Evolutionary conservation across 30 jellyfish, hydroid and myxozoan species (phyloP).

Genomic region (Clytia hemisphaerica): DNA sequence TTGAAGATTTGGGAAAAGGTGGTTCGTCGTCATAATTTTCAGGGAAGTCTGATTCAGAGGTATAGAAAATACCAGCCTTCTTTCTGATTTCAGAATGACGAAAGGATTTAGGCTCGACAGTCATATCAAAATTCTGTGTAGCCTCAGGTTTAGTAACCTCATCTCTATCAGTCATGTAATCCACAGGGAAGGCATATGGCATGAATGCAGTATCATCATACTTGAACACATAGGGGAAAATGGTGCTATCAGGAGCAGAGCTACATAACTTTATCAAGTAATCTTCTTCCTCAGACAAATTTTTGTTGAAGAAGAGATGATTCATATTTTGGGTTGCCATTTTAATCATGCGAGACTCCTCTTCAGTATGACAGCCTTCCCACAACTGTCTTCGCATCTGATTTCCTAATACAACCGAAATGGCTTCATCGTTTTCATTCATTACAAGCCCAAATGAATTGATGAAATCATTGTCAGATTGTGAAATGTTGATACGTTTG

Average conservation of each 20-base stretch:
- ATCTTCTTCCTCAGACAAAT: conserved; percentile 37
- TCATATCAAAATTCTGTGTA: background rate
- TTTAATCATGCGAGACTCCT: background rate
- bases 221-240: conserved; percentile 53
- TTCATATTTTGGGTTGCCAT: background rate
- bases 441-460: conserved; percentile 1
- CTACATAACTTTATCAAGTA: conserved; percentile 69
- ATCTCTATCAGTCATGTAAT: background rate
- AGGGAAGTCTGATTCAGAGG: background rate
- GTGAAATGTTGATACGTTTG: background rate
- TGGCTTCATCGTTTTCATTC: conserved; percentile 1
- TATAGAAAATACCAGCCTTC: background rate
- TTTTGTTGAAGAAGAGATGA: background rate
- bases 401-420: background rate
- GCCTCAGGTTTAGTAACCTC: background rate
- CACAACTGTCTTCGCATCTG: background rate
- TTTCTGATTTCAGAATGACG: background rate
- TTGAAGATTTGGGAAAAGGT: too few relatives aligned
- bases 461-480: conserved; percentile 4
- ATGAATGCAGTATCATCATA: background rate
- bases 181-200: background rate
- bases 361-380: too few relatives aligned
- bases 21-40: background rate
- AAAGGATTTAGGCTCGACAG: conserved; percentile 6
- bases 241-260: conserved; percentile 58